Evolutionary conservation across 2,888 invertebrate species (phyloP), one percentile per base, ranked within the genome.

Genomic region (Campaea margaritaria): DNA sequence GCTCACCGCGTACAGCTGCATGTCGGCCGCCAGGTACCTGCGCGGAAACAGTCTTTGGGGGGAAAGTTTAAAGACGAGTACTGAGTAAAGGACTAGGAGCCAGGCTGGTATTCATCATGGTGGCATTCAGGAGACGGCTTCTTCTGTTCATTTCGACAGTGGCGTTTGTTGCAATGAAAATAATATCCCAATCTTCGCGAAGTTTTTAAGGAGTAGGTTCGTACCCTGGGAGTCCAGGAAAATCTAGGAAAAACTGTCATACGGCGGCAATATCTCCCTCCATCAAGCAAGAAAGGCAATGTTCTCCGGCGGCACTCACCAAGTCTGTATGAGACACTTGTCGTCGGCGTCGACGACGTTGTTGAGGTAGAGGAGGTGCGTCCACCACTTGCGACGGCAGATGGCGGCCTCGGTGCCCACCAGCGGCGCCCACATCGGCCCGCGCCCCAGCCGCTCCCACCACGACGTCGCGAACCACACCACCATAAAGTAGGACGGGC

Each of bases 1-100:
- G 7, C 83, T 72, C 12, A 66, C 57, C 1, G 83, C 84, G 81
- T 92, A 91, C 58, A 92, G 82, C 77, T 92, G 91, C 83, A 89
- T 89, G 76, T 92, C 91, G 0, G 91, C 91, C 3, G 91, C 91
- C 39, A 92, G 75, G 76, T 91, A 92, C 91, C 91, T 91, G 75
- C 41, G 8, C 16, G 12, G 1, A 31, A 12, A 16, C 11, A 41
- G 12, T 1, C n/a, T 4, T 4, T n/a, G 31, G 8, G 21, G 21
- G 21, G 21, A 21, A 21, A 21, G 21, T 2, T 3, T 3, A 21
- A 21, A 21, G 21, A 21, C 21, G 21, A 21, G 21, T 3, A 21
- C 21, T 2, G 3, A 21, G 21, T 21, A 21, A 21, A 21, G 21
- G 21, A 21, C 21, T 5, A 5, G 21, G 21, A 21, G 21, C 21